Percentiles rank a stretch among this genome's conserved stretches.
phyloP scores from a whole-genome alignment of 2,888 invertebrate species.

The Brachyopa scutellaris region DNA sequence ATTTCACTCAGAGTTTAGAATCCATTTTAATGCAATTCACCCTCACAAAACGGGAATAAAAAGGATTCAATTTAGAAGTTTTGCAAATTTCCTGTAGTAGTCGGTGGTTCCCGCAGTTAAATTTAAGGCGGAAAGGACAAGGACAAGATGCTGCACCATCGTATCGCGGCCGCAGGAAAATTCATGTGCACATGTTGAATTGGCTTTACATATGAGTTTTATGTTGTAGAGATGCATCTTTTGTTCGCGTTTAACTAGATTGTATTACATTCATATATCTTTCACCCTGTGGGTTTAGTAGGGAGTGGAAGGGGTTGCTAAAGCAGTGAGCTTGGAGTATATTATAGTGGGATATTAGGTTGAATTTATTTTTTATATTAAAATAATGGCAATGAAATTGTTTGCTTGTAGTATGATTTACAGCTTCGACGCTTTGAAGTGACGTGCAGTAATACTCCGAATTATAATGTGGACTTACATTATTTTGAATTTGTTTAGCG shows the following conservation, averaged over 20 bases:
- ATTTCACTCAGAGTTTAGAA: slow-evolving; percentile 66
- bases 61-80: slow-evolving; percentile 69
- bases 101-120: neutral
- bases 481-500: no score
- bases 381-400: no score
- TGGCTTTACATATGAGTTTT: slow-evolving; percentile 22
- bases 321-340: neutral
- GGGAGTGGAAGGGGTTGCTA: slow-evolving; percentile 16
- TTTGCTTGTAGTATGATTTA: no score
- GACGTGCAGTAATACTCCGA: no score
- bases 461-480: no score
- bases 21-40: slow-evolving; percentile 69
- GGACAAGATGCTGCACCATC: slow-evolving; percentile 37
- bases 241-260: no score
- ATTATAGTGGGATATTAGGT: slow-evolving; percentile 2
- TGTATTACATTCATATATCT: no score
- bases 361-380: slow-evolving; percentile 37
- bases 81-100: slow-evolving; percentile 34
- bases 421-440: no score
- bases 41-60: slow-evolving; percentile 61
- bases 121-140: slow-evolving; percentile 28
- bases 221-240: slow-evolving; percentile 9
- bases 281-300: no score
- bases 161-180: slow-evolving; percentile 17
- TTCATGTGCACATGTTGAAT: slow-evolving; percentile 63